Base-by-base conservation (phyloP, 2,888 invertebrate genomes). In the Drosophila sordidula region DNA sequence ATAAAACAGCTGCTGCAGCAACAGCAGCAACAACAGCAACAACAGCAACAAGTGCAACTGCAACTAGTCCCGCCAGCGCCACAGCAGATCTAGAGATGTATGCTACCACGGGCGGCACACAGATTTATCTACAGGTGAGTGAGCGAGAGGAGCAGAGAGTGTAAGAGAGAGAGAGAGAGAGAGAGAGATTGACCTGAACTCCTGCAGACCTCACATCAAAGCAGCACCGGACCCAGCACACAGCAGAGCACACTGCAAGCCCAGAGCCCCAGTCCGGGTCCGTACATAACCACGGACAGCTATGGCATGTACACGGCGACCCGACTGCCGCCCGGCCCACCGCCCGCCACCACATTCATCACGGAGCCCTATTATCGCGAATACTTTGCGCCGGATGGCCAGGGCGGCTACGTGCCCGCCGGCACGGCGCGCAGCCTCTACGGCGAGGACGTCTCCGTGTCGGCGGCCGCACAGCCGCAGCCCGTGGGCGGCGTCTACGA, bases 291-390 rank as follows among this genome's bases (percentile, higher is more conserved):
- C 55, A 79, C 91, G 70, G 92, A 92, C 77, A 90, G 90, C 63
- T 92, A 92, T 86, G 92, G 92, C 80, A 92, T 92, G 92, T 92
- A 92, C 58, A 89, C 92, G 59, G 89, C 91, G 49, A 70, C 87
- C 71, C 89, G 92, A 34, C 78, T 92, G 68, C 89, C 91, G 45
- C 87, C 91, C 41, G 89, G 90, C 49, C 91, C 91, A 52, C 90
- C 90, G 65, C 81, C 90, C 65, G 89, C 91, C 44, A 90, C 95
- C 49, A 93, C 95, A 72, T 95, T 95, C 91, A 93, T 95, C 76
- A 93, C 95, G 80, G 96, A 96, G 90, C 95, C 95, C 72, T 96
- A 97, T 93, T 95, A 96, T 92, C 89, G 93, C 29, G 96, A 96
- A 92, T 96, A 96, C 92, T 96, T 96, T 92, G 94, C 95, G 56